Evolutionary conservation across 2,113 vertebrate genomes (phyloP), one percentile per base, ranked within the genome.

Genomic region (Lepus americanus): DNA sequence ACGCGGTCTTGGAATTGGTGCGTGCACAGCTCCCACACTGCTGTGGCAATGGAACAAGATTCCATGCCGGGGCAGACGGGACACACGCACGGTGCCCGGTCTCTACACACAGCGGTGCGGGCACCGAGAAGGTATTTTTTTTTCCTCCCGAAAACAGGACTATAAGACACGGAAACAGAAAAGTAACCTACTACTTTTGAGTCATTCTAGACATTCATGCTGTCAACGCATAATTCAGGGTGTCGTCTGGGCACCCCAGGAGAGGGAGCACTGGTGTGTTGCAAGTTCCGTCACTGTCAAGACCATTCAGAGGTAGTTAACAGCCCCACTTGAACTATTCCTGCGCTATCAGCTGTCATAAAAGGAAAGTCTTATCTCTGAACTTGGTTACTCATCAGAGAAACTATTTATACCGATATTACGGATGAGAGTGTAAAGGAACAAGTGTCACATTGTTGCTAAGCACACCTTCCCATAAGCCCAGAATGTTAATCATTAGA

Each of bases 261-360:
- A 53, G 0, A 12, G 12, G 12, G 19, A 20, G 12, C 0, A 20
- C 6, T 27, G 73, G 89, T 27, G 70, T 89, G 66, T 49, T 69
- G 0, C 33, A 33, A 90, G 14, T 91, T 76, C 90, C 53, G 3
- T 84, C 59, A 89, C 13, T 36, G 51, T 53, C 59, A n/a, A 94
- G 96, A 63, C 81, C 64, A 66, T 63, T 94, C 77, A 64, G 73
- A 49, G 5, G 69, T 29, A n/a, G 73, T 44, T 29, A 51, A 63
- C 90, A 27, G 16, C 22, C 64, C 10, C 1, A 0, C 70, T 0
- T 80, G 73, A 31, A 97, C 96, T 95, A 97, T 95, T 89, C 97
- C 97, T 85, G 67, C 63, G 87, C 98, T 98, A 98, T 98, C 98
- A 97, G 98, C 95, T 97, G 95, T 98, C 97, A 98, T 98, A 98